Evolutionary conservation across 2,888 invertebrate species (phyloP), one percentile per base, ranked within the genome.

Genomic region (Lasioglossum figueresi): DNA sequence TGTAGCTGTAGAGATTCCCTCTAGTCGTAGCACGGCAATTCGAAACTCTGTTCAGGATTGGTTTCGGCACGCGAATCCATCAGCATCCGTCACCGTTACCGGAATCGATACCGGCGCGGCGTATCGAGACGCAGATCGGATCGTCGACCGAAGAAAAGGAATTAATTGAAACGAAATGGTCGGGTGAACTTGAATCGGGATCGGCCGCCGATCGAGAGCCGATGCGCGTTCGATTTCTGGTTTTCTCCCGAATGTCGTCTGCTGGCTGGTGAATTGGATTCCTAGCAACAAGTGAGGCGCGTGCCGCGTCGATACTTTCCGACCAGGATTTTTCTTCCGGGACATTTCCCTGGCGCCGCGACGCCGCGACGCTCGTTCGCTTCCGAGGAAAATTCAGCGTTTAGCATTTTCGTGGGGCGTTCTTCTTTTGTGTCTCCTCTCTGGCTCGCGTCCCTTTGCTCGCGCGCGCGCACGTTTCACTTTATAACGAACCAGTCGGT

Each of bases 231-330:
- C 75, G 27, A 82, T 78, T 66, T 79, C 82, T 34, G 79, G 37
- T 37, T n/a, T 66, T 5, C 40, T 14, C 19, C 75, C 59, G 59
- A 27, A 16, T 31, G 82, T 83, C 82, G 79, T 79, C 79, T 70
- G 70, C 34, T 0, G 16, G 66, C n/a, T 27, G 59, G 4, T 59
- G 63, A 40, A 8, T 56, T 45, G 73, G 73, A 79, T 79, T 66
- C 76, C 82, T 87, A 88, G 89, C 89, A 89, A 89, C 88, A 89
- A 89, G 89, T 89, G 88, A 85, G 80, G 82, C 76, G 34, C 45
- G 59, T 40, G 77, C 74, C 31, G 40, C 63, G 48, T 37, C 63
- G 77, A 27, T 77, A 59, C 66, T 72, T 40, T 76, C 31, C 23
- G 27, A 19, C 19, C 66, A 34, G 34, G 4, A 34, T 66, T 34